Conservation (phyloP, 2,888 invertebrate genomes). For the Automeris io region DNA sequence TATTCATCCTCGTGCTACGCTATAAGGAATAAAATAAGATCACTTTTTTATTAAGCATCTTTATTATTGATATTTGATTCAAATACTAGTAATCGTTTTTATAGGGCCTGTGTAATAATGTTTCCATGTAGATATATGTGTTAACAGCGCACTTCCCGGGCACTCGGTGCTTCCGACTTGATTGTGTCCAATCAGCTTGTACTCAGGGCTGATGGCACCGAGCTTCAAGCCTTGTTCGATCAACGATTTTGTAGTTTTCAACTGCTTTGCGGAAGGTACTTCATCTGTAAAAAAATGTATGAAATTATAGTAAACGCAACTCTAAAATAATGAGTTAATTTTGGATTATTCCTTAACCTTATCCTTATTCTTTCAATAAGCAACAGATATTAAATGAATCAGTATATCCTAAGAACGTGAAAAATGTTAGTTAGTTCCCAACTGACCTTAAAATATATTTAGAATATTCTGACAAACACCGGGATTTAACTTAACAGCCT, state of each 20-base stretch:
- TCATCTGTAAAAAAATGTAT: slow-evolving; percentile 53
- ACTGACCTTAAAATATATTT: too few species aligned
- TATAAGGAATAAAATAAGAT: background rate
- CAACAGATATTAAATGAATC: too few species aligned
- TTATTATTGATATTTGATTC: slow-evolving; percentile 4
- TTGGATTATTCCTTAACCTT: too few species aligned
- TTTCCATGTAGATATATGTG: slow-evolving; percentile 80
- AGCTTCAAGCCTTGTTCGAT: slow-evolving; percentile 75
- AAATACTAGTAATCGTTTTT: too few species aligned
- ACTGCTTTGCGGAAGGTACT: slow-evolving; percentile 75
- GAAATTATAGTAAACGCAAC: too few species aligned
- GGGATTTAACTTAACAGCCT: too few species aligned
- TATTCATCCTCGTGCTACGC: background rate
- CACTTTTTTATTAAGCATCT: background rate
- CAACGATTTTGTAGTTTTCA: slow-evolving; percentile 73
- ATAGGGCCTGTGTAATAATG: slow-evolving; percentile 44
- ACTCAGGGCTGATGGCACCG: slow-evolving; percentile 75
- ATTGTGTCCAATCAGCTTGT: slow-evolving; percentile 80
- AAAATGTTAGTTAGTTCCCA: too few species aligned
- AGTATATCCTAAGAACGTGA: too few species aligned
- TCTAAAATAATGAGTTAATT: too few species aligned
- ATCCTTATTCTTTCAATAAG: too few species aligned
- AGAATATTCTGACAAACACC: too few species aligned
- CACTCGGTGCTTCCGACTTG: slow-evolving; percentile 77
- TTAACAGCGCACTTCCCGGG: slow-evolving; percentile 79